A percentile compares a stretch with the other conserved stretches of the same genome.
These are phyloP conservation scores for Ametastegia equiseti DNA, from an alignment of 2,888 invertebrate species.

Conservation along the genomic window DNA sequence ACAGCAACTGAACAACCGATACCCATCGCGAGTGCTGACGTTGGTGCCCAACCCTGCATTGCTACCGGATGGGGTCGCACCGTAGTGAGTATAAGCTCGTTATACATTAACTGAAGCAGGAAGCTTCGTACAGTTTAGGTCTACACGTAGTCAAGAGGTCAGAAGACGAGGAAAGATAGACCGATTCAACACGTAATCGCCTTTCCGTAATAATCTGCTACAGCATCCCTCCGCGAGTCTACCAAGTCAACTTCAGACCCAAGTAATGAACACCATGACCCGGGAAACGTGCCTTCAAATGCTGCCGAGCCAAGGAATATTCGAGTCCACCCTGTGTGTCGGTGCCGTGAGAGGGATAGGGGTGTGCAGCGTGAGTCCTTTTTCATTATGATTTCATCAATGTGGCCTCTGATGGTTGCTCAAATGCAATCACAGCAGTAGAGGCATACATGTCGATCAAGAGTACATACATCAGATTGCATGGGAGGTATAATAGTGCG, in stretches of 20 bases:
- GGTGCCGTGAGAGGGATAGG: not conserved
- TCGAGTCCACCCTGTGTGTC: conserved; percentile 29
- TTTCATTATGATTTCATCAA: not conserved
- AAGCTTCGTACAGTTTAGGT: too few relatives aligned
- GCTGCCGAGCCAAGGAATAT: not conserved
- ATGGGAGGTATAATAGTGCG: too few relatives aligned
- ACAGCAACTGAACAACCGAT: conserved; percentile 22
- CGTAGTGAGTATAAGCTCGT: too few relatives aligned
- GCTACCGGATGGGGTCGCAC: conserved; percentile 38
- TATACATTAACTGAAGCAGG: too few relatives aligned
- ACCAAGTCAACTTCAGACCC: conserved; percentile 35
- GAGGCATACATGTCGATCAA: too few relatives aligned
- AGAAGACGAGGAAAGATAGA: too few relatives aligned
- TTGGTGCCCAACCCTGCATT: not conserved
- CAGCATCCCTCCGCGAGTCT: not conserved
- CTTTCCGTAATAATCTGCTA: not conserved
- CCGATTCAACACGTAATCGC: too few relatives aligned
- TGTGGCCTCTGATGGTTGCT: not conserved
- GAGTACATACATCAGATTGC: too few relatives aligned
- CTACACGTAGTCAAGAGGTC: too few relatives aligned
- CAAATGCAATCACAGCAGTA: too few relatives aligned
- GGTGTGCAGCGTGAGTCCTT: conserved; percentile 12
- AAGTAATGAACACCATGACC: conserved; percentile 1
- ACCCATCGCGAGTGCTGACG: conserved; percentile 3
- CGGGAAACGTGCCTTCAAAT: conserved; percentile 1